Base-by-base conservation (phyloP, 53 echinoderm and acorn worm species). In the Actinopyga echinites region DNA sequence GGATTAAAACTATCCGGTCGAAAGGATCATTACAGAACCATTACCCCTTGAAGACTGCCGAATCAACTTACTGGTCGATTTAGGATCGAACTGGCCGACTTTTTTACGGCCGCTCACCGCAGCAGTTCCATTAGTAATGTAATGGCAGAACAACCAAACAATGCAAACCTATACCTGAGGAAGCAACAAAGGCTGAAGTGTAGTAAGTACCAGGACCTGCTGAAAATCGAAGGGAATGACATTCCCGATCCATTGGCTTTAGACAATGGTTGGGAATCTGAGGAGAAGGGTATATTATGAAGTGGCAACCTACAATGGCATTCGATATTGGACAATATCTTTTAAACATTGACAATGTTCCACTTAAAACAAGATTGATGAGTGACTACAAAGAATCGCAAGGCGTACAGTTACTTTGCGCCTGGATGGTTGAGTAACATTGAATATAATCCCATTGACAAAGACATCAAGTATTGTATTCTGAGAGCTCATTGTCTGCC, bases 291-390 rank as follows among this genome's bases (percentile, higher is more conserved):
- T 25, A 66, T 84, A 3, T 13, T 1, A 89, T 77, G 30, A 84
- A 79, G 43, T 84, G 89, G 85, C 85, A 84, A 49, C 85, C 89
- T 8, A 85, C 84, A 3, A 84, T 89, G 89, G 53, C 80, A 17
- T 84, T 89, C 44, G 89, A 89, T 7, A 84, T 89, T 1, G 83
- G 83, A 1, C 34, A 38, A 0, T 84, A 57, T 37, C 22, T 88
- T 5, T 12, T 45, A 0, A 53, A 44, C 25, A 73, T 88, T 11
- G 88, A 89, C 77, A 64, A 89, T 17, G 24, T 89, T 8, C 80
- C 89, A 1, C 89, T 89, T 19, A 23, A 66, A 0, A 53, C 35
- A 33, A 74, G 86, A 25, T n/a, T 86, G 57, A 81, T 86, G 24
- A 42, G 81, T 0, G 86, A 90, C 26, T 86, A 86, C 17, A 86